These are phyloP conservation scores for Antennarius maculatus DNA, from an alignment of 2,797 vertebrate species.

Conservation along the genomic window DNA sequence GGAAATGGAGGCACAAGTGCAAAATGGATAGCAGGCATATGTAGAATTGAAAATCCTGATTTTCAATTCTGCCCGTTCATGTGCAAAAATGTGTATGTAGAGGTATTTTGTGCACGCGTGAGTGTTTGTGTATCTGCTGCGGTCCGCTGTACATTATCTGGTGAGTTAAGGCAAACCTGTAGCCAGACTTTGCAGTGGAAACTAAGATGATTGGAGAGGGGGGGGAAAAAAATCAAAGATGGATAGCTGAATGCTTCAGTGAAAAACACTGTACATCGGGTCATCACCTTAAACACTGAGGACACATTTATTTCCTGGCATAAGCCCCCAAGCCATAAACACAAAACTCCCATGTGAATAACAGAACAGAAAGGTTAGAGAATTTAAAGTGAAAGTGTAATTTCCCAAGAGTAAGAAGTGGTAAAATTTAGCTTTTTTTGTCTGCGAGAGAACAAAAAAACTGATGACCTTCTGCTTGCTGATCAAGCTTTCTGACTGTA, in stretches of 20 bases:
- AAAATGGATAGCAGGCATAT: slow-evolving; percentile 14
- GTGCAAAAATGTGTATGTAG: not conserved
- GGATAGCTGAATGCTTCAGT: slow-evolving; percentile 19
- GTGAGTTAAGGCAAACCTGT: no score
- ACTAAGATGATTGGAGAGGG: not conserved
- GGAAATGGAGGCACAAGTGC: slow-evolving; percentile 2
- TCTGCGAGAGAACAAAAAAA: slow-evolving; percentile 35
- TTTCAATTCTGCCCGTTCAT: not conserved
- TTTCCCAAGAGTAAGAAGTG: slow-evolving; percentile 35
- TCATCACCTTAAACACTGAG: slow-evolving; percentile 25
- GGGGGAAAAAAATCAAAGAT: not conserved
- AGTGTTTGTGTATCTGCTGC: no score
- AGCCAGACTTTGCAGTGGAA: not conserved
- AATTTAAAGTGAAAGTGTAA: slow-evolving; percentile 19
- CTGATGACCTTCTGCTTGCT: slow-evolving; percentile 55
- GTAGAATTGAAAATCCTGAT: no score
- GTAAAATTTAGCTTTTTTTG: slow-evolving; percentile 35
- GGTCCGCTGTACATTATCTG: no score
- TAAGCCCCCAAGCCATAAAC: slow-evolving; percentile 35
- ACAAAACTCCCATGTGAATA: slow-evolving; percentile 34
- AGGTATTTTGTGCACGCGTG: no score
- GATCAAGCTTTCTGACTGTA: slow-evolving; percentile 43
- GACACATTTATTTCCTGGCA: slow-evolving; percentile 44
- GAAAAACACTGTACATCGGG: slow-evolving; percentile 14
- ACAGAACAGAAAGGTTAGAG: slow-evolving; percentile 32